Percentiles rank a stretch among this genome's conserved stretches.
Conservation (phyloP, 2,888 invertebrate genomes). For the Cerastis rubricosa region DNA sequence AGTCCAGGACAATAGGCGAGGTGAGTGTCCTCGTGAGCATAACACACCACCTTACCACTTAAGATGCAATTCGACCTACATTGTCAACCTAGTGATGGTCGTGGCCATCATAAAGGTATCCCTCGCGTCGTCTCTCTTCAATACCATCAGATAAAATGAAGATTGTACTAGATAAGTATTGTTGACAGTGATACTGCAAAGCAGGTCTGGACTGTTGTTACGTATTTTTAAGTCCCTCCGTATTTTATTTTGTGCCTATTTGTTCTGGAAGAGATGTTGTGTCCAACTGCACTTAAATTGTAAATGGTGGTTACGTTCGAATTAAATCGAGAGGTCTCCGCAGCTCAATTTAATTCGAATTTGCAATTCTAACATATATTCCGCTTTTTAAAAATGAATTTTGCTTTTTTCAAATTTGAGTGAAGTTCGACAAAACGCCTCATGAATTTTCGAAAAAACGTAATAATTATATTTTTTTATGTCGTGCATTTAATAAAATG, state of each 20-base stretch:
- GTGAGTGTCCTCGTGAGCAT: slow-evolving; percentile 89
- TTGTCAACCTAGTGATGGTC: slow-evolving; percentile 90
- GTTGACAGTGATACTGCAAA: slow-evolving; percentile 89
- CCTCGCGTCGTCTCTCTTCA: slow-evolving; percentile 89
- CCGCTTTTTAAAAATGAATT: slow-evolving; percentile 77
- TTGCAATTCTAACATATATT: slow-evolving; percentile 77
- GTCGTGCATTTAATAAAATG: slow-evolving; percentile 62
- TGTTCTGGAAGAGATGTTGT: slow-evolving; percentile 85
- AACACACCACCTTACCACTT: slow-evolving; percentile 90
- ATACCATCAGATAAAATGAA: slow-evolving; percentile 89
- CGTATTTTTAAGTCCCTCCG: slow-evolving; percentile 89
- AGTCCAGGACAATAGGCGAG: slow-evolving; percentile 87
- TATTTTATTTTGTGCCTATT: slow-evolving; percentile 75
- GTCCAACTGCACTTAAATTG: slow-evolving; percentile 91
- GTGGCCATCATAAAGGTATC: slow-evolving; percentile 89
- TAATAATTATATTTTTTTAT: slow-evolving; percentile 55
- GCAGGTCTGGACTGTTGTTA: slow-evolving; percentile 89
- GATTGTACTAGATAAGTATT: slow-evolving; percentile 85
- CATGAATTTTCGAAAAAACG: slow-evolving; percentile 55
- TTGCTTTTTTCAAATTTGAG: slow-evolving; percentile 87
- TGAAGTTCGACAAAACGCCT: slow-evolving; percentile 90
- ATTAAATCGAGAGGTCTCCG: slow-evolving; percentile 72
- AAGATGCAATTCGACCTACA: slow-evolving; percentile 91
- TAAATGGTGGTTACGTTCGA: slow-evolving; percentile 85
- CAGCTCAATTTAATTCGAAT: slow-evolving; percentile 75